These are phyloP conservation scores for Rapana venosa DNA, from an alignment of 2,888 invertebrate species.

Conservation along the genomic window DNA sequence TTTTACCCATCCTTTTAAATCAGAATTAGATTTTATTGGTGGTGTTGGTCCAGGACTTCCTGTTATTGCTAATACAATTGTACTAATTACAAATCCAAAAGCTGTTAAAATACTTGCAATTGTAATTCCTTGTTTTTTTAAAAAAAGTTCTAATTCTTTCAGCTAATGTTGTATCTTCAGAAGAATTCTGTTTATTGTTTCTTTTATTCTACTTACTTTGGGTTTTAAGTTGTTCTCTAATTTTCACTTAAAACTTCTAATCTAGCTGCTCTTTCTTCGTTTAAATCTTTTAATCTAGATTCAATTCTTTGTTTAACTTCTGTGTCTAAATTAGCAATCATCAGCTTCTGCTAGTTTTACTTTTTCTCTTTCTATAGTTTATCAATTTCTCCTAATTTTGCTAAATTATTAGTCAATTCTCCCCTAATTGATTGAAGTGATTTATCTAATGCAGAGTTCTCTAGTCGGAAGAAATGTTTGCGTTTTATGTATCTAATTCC, in stretches of 20 bases:
- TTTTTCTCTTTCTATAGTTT: not conserved
- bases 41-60: not conserved
- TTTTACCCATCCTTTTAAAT: not conserved
- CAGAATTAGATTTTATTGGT: not conserved
- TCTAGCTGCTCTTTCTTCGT: not conserved
- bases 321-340: not conserved
- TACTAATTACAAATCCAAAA: not conserved
- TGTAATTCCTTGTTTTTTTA: constrained; percentile 5
- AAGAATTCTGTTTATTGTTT: constrained; percentile 2
- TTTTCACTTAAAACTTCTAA: not conserved
- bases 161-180: constrained; percentile 5
- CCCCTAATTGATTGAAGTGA: not conserved
- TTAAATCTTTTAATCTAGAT: not conserved
- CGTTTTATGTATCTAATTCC: too few species aligned
- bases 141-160: constrained; percentile 8
- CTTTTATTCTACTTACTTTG: not conserved
- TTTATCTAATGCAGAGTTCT: constrained; percentile 1
- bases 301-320: not conserved
- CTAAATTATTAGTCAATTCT: not conserved
- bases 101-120: constrained; percentile 3
- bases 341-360: not conserved
- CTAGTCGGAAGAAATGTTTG: too few species aligned
- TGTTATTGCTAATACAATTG: not conserved
- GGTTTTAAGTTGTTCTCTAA: not conserved
- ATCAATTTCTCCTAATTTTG: not conserved